These are phyloP conservation scores for Noctua fimbriata DNA, from an alignment of 2,888 invertebrate species.

Conservation along the genomic window DNA sequence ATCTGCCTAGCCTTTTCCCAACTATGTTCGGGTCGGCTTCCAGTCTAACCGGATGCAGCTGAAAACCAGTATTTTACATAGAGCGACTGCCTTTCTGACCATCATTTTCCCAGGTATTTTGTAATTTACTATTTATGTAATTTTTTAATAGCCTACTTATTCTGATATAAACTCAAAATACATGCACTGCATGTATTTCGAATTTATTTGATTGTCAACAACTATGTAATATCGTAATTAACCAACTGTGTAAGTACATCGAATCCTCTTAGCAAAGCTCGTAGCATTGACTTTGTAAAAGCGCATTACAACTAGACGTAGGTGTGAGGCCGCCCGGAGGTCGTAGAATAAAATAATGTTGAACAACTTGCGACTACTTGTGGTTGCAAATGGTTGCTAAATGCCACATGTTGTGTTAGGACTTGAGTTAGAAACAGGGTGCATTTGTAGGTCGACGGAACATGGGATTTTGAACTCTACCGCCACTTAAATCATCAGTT, in stretches of 20 bases:
- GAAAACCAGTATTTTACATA: no score
- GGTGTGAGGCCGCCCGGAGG: conserved; percentile 61
- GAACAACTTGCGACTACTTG: conserved; percentile 5
- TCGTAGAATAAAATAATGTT: conserved; percentile 34
- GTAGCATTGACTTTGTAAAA: conserved; percentile 64
- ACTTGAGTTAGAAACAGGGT: not conserved
- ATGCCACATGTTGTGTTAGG: conserved; percentile 6
- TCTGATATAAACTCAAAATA: not conserved
- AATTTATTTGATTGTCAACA: not conserved
- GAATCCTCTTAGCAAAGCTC: conserved; percentile 26
- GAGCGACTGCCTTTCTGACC: no score
- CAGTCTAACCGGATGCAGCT: no score
- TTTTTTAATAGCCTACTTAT: not conserved
- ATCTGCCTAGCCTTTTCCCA: no score
- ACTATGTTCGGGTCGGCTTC: no score
- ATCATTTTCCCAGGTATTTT: no score
- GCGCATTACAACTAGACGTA: conserved; percentile 49
- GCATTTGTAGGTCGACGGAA: not conserved
- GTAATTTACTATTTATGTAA: no score
- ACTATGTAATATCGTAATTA: conserved; percentile 3
- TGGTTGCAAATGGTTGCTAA: conserved; percentile 3
- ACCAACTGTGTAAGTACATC: not conserved
- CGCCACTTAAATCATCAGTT: not conserved
- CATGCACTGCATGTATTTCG: not conserved
- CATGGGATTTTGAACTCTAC: not conserved